Evolutionary conservation across 2,113 vertebrate species (phyloP).

Genomic region (Dromiciops gliroides): DNA sequence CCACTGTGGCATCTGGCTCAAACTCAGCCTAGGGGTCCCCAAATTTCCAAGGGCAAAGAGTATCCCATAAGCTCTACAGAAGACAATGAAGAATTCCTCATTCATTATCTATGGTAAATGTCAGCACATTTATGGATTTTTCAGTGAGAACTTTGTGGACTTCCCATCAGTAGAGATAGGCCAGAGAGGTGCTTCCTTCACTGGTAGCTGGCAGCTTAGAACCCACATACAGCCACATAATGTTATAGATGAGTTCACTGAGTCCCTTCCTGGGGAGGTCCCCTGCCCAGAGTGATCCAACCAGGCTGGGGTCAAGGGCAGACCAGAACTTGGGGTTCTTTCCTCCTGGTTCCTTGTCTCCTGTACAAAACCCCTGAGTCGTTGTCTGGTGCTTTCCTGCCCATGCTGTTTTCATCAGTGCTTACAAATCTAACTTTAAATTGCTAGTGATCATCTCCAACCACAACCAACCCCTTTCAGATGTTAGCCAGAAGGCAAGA

Average conservation of each 20-base stretch:
- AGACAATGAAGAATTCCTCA: background rate
- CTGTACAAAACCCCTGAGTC: background rate
- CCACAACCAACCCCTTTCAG: background rate
- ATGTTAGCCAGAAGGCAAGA: background rate
- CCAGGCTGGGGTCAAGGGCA: background rate
- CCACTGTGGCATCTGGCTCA: background rate
- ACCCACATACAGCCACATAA: background rate
- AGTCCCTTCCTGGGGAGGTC: background rate
- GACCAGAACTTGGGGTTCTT: background rate
- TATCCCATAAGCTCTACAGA: background rate
- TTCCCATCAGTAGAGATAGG: background rate
- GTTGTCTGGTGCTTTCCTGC: background rate
- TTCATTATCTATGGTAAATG: background rate
- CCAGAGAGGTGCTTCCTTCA: background rate
- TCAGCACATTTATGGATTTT: background rate
- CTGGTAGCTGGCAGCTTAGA: background rate
- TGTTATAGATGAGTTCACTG: background rate
- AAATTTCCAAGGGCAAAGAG: background rate
- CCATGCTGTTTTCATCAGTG: background rate
- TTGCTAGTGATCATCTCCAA: background rate
- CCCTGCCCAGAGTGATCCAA: background rate
- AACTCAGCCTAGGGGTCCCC: background rate
- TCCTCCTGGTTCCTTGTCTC: background rate
- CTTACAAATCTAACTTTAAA: background rate
- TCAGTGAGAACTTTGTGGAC: background rate